These are phyloP conservation scores for Telmatochromis brichardi DNA, from an alignment of 2,113 vertebrate species.

Conservation along the genomic window DNA sequence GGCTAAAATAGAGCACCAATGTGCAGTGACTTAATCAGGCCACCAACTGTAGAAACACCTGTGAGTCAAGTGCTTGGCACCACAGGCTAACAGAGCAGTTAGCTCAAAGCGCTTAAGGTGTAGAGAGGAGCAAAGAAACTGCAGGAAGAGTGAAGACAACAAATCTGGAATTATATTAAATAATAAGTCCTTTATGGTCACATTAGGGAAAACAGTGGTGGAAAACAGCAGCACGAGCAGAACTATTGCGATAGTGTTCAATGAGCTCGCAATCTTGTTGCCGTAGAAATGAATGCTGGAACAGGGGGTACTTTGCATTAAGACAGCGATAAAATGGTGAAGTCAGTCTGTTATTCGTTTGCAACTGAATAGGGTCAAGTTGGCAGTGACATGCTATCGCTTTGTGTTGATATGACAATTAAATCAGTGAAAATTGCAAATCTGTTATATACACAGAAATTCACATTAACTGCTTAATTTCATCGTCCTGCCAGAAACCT, in stretches of 20 bases:
- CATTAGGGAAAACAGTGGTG: not conserved
- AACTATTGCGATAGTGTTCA: not conserved
- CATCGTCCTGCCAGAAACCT: not conserved
- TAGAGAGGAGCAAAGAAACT: not conserved
- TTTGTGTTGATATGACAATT: not conserved
- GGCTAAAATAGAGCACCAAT: not conserved
- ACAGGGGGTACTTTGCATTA: not conserved
- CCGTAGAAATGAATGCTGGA: not conserved
- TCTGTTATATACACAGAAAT: not conserved
- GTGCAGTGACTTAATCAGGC: not conserved
- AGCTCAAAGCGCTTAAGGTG: not conserved
- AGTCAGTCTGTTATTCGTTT: not conserved
- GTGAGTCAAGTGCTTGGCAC: not conserved
- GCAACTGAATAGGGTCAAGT: not conserved
- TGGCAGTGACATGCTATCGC: not conserved
- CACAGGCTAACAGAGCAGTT: not conserved
- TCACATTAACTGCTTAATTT: not conserved
- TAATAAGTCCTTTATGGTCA: not conserved
- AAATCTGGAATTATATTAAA: not conserved
- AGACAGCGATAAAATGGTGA: not conserved
- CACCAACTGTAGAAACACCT: not conserved
- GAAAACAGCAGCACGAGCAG: not conserved
- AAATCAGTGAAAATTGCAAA: not conserved
- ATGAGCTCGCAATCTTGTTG: not conserved
- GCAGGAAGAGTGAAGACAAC: not conserved